Evolutionary conservation across 92 coral and sea anemone species (phyloP), one percentile per base, ranked within the genome.

Genomic region (Muricea muricata): DNA sequence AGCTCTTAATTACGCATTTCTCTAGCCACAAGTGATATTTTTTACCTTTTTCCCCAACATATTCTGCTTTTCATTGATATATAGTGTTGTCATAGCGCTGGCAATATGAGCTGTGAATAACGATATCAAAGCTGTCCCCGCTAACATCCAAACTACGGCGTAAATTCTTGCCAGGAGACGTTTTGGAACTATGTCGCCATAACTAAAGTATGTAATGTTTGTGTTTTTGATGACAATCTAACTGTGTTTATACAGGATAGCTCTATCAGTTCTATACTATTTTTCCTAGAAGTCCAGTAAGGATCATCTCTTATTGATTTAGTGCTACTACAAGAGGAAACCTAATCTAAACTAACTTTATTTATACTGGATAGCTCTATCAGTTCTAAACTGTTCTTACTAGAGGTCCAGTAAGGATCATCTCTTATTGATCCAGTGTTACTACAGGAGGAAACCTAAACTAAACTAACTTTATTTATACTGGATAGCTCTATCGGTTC

Each of bases 171-270:
- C 75, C 75, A 68, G 75, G 15, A 50, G 47, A 33, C 13, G 13
- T 15, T 29, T 68, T 37, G 75, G 75, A 30, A 68, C 75, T 37
- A 68, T 7, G 46, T 68, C 75, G 9, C 75, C 75, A 68, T 68
- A 68, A 9, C 75, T 68, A n/a, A 4, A 68, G 20, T 1, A n/a
- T n/a, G 37, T 20, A 20, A 68, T 47, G 29, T 52, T 52, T 4
- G 21, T 48, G 56, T 15, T 52, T 5, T 5, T 45, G 50, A 12
- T 45, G 50, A 8, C 1, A 45, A 45, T 2, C 14, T 45, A 45
- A 45, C 50, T 45, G 4, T 45, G 14, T 45, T 45, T 45, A 45
- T 9, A 45, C 50, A 8, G 50, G 50, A 45, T 45, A 45, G 50
- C 50, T 45, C 50, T 45, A 45, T 45, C 50, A 45, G 50, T 45